Percentiles rank a stretch among this genome's conserved stretches.
Conservation (phyloP, 2,113 vertebrate genomes). For the Collichthys lucidus region DNA sequence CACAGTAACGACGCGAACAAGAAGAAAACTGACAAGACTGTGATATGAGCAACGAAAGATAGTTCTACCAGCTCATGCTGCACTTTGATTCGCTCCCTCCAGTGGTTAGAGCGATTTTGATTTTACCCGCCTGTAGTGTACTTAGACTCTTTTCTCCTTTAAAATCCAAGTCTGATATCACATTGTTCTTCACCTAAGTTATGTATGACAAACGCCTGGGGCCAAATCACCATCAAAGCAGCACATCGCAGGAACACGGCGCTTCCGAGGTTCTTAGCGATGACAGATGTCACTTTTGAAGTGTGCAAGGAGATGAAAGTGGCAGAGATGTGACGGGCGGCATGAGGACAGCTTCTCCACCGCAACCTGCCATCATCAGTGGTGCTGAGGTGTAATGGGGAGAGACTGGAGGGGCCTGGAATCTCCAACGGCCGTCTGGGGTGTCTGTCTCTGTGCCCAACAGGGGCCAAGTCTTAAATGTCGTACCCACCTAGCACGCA, state of each 20-base stretch:
- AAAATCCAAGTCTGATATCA: constrained; percentile 85
- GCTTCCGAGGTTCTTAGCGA: constrained; percentile 89
- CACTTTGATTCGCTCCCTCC: constrained; percentile 91
- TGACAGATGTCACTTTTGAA: constrained; percentile 87
- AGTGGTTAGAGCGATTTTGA: constrained; percentile 88
- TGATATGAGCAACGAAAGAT: constrained; percentile 79
- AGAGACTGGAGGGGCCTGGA: constrained; percentile 76
- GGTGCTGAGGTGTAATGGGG: constrained; percentile 75
- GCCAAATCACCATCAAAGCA: constrained; percentile 88
- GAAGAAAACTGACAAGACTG: constrained; percentile 85
- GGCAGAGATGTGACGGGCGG: constrained; percentile 80
- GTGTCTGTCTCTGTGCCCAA: constrained; percentile 70
- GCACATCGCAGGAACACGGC: constrained; percentile 82
- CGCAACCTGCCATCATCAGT: constrained; percentile 79
- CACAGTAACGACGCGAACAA: constrained; percentile 83
- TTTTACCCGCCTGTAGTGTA: constrained; percentile 86
- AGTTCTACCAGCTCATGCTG: constrained; percentile 82
- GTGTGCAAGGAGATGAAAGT: constrained; percentile 85
- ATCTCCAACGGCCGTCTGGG: constrained; percentile 72
- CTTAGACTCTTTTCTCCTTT: constrained; percentile 76
- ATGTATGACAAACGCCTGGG: constrained; percentile 89
- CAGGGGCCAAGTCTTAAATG: constrained; percentile 69
- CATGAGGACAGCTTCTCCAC: constrained; percentile 80
- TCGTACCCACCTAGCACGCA: constrained; percentile 61
- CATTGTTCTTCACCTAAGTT: constrained; percentile 91